Base-by-base conservation (phyloP, 2,888 invertebrate species). In the Euzetes globulus region DNA sequence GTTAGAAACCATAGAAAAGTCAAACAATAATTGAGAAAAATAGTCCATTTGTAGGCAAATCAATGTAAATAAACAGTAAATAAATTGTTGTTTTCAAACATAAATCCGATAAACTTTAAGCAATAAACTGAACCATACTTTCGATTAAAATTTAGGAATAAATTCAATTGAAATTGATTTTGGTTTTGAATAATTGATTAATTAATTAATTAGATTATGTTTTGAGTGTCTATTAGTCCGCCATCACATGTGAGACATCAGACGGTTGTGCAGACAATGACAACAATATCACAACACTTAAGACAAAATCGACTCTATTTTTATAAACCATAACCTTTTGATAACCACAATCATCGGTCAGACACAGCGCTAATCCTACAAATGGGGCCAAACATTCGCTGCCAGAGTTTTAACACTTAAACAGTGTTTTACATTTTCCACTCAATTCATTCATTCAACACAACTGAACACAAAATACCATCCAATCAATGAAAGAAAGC, bases 401-500 rank as follows among this genome's bases (percentile, higher is more conserved):
- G 19, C 19, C 11, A 41, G 41, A 41, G 41, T 41, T 41, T 41
- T 41, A 41, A 41, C 41, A 11, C 52, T 52, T 52, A 52, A 22
- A 25, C 52, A 22, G 6, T 52, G 52, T 52, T 60, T 60, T 60
- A 13, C 22, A 22, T 19, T 58, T n/a, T 19, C 19, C 4, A 11
- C 2, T 58, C 4, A 22, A 25, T 60, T 60, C 60, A 60, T 60
- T 60, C 60, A 60, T 60, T 29, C n/a, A 60, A 41, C 41, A 41
- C 41, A 41, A 33, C 5, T 33, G 5, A 6, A 19, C 58, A 25
- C 19, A 19, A 15, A 52, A 19, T 52, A 6, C 52, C 5, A 52
- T 52, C 19, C 52, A 52, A 52, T 52, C 52, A 60, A 60, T 60
- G 60, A 60, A 60, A 60, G 25, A 60, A 60, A 60, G 17, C 52